Conservation (phyloP, 2,113 vertebrate species). For the Cepphus grylle region DNA sequence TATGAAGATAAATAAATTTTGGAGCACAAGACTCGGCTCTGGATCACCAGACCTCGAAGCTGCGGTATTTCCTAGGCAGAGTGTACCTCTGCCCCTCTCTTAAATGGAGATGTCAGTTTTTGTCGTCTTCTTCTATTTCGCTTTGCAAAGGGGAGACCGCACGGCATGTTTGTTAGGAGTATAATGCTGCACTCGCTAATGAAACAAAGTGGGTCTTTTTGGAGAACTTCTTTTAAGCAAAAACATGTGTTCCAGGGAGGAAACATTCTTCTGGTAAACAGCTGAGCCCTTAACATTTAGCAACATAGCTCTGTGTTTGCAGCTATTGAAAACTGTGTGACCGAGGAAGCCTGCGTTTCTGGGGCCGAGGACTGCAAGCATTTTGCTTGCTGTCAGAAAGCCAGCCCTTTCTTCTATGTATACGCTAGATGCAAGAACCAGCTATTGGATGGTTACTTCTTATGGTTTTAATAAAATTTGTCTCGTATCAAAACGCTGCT, state of each 20-base stretch:
- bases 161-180: neutral
- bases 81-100: neutral
- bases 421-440: neutral
- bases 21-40: neutral
- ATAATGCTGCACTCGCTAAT: slow-evolving; percentile 17
- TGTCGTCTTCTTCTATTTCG: neutral
- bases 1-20: neutral
- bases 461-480: slow-evolving; percentile 54
- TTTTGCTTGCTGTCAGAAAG: slow-evolving; percentile 44
- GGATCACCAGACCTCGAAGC: neutral
- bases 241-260: slow-evolving; percentile 59
- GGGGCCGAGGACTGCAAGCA: slow-evolving; percentile 26
- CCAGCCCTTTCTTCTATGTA: slow-evolving; percentile 47
- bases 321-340: slow-evolving; percentile 57
- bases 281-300: slow-evolving; percentile 61
- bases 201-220: slow-evolving; percentile 35
- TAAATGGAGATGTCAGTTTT: neutral
- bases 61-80: neutral
- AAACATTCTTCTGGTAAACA: slow-evolving; percentile 66
- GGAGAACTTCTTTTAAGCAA: slow-evolving; percentile 59
- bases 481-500: neutral
- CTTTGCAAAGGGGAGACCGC: neutral
- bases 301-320: slow-evolving; percentile 54
- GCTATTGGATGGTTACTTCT: slow-evolving; percentile 24
- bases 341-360: slow-evolving; percentile 26